Conservation (phyloP, 2,888 invertebrate genomes). For the Hyposoter didymator region DNA sequence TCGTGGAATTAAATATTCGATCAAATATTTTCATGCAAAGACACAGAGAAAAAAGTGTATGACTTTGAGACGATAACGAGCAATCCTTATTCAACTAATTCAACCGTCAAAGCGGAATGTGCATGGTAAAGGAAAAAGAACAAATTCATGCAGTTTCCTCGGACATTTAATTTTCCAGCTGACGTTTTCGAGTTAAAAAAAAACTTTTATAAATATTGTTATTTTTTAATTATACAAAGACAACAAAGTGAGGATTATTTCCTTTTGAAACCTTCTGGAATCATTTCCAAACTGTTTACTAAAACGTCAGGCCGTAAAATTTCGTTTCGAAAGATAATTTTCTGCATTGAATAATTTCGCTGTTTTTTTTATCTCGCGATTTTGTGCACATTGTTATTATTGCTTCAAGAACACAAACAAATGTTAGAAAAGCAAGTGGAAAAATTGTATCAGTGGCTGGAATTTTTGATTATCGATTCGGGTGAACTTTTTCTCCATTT, state of each 20-base stretch:
- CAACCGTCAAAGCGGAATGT: neutral
- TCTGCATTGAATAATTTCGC: neutral
- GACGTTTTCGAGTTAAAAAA: neutral
- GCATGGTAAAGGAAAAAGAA: neutral
- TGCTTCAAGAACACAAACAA: neutral
- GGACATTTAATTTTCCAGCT: neutral
- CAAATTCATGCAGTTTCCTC: neutral
- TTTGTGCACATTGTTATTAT: neutral
- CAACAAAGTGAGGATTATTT: neutral
- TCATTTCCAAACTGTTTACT: neutral
- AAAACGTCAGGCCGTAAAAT: too few relatives aligned
- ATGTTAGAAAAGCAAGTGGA: neutral
- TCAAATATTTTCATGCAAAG: conserved; percentile 34
- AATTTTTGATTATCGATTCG: too few relatives aligned
- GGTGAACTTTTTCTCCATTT: too few relatives aligned
- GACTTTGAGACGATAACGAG: neutral
- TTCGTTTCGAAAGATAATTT: neutral
- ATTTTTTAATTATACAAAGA: neutral
- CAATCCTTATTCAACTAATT: neutral
- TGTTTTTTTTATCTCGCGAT: neutral
- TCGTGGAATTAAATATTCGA: conserved; percentile 53
- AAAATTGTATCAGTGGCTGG: too few relatives aligned
- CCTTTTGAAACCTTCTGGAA: neutral
- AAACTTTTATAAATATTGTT: neutral
- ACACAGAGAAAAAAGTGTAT: neutral